These are phyloP conservation scores for Tachysurus fulvidraco DNA, from an alignment of 2,113 vertebrate species.

Conservation along the genomic window DNA sequence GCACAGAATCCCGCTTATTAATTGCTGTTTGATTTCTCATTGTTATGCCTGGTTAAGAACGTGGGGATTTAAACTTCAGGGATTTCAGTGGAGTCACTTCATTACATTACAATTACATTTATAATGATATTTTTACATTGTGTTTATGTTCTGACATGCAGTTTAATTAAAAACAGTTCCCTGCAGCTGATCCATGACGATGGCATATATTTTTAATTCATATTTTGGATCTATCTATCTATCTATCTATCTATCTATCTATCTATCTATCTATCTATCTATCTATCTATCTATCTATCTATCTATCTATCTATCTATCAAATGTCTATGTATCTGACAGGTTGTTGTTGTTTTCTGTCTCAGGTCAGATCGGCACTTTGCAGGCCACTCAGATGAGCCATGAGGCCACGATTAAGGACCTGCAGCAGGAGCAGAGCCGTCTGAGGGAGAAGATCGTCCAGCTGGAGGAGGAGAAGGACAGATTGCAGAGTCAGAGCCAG, in stretches of 20 bases:
- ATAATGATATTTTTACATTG: background rate
- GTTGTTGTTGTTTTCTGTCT: background rate
- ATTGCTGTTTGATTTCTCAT: background rate
- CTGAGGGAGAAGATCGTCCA: slow-evolving; percentile 85
- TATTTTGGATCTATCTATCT: background rate
- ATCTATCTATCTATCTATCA: background rate
- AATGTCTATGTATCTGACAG: background rate
- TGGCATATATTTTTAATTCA: background rate
- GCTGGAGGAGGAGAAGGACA: slow-evolving; percentile 88
- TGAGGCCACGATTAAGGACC: slow-evolving; percentile 91
- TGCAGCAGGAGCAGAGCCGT: slow-evolving; percentile 88
- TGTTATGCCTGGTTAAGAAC: background rate
- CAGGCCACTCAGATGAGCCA: slow-evolving; percentile 95
- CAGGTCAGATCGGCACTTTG: slow-evolving; percentile 95
- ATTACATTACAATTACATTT: background rate
- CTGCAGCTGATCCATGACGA: background rate
- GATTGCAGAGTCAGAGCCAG: slow-evolving; percentile 86
- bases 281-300: background rate
- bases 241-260: too few species aligned
- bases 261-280: background rate
- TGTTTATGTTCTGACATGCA: background rate
- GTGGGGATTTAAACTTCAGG: background rate
- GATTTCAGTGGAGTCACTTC: background rate
- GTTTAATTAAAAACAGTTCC: background rate
- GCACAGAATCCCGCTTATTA: background rate